Base-by-base conservation (phyloP, 2,888 invertebrate species). In the Eilema caniola region DNA sequence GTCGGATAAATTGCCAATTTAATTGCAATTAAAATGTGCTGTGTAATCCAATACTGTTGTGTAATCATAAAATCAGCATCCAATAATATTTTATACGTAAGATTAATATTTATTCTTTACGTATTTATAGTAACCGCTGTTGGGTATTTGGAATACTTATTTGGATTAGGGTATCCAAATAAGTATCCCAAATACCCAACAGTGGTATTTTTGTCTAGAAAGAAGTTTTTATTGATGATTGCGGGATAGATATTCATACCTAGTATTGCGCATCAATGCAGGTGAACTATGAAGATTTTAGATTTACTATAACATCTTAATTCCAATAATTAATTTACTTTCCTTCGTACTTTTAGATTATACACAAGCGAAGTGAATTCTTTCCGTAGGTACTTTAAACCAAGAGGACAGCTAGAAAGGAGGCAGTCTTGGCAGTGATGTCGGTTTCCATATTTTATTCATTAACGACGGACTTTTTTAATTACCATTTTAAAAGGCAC, bases 351-450 rank as follows among this genome's bases (percentile, higher is more conserved):
- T 53, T 53, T n/a, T 53, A 47, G 7, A 20, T 7, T 20, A n/a
- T n/a, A n/a, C n/a, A 53, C 1, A n/a, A n/a, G 8, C 8, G n/a
- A 53, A n/a, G 8, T 53, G n/a, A 20, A 2, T n/a, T 10, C 16
- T 20, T 47, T 53, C 53, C 10, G n/a, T 41, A 16, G 16, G 41
- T n/a, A n/a, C n/a, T 53, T 53, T 53, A 8, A n/a, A n/a, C 20
- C n/a, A 53, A n/a, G 16, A 53, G 4, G 41, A 16, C 41, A 41
- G n/a, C 8, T 53, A 53, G 53, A 53, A 53, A 20, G n/a, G n/a
- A n/a, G n/a, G n/a, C n/a, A n/a, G n/a, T n/a, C 53, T 53, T n/a
- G n/a, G 53, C 20, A 53, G n/a, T 53, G 53, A 53, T 53, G 53
- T 53, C 53, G 1, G 53, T 53, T 53, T 53, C 53, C 10, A 59